A percentile compares a stretch with the other conserved stretches of the same genome.
phyloP scores from a whole-genome alignment of 2,888 invertebrate genomes.

The Eupithecia pulchellata region DNA sequence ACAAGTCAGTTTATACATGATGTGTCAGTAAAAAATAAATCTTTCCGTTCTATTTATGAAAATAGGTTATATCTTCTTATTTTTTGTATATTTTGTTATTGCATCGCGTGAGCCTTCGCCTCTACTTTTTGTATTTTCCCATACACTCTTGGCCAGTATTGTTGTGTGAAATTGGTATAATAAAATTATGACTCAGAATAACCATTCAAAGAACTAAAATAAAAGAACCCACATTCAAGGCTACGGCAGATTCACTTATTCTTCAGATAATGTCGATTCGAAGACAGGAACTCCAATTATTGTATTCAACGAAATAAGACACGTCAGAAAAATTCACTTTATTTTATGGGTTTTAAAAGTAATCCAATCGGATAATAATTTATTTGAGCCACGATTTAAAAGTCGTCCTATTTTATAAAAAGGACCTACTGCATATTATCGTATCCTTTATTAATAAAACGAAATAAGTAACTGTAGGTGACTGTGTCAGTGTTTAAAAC shows the following conservation, averaged over 20 bases:
- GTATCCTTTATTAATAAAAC: no score
- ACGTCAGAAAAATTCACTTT: conserved; percentile 34
- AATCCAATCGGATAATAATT: conserved; percentile 12
- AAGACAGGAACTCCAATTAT: conserved; percentile 42
- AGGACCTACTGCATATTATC: no score
- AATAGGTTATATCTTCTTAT: no score
- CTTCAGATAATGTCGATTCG: conserved; percentile 40
- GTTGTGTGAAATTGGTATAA: conserved; percentile 56
- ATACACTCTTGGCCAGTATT: background rate
- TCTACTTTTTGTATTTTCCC: conserved; percentile 5
- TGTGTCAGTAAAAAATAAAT: background rate
- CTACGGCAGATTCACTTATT: conserved; percentile 54
- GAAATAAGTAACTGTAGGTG: no score
- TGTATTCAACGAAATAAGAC: conserved; percentile 41
- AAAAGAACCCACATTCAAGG: conserved; percentile 49
- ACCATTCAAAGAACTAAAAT: conserved; percentile 14
- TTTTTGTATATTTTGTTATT: no score
- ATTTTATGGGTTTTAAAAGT: conserved; percentile 33
- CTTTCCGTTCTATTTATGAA: background rate
- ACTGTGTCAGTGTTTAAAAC: no score
- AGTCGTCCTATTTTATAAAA: no score
- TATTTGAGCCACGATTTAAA: no score
- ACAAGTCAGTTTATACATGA: background rate
- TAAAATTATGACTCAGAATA: conserved; percentile 51
- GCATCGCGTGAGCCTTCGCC: no score